Base-by-base conservation (phyloP, 1,140 invertebrate species). In the Theocolax elegans region DNA sequence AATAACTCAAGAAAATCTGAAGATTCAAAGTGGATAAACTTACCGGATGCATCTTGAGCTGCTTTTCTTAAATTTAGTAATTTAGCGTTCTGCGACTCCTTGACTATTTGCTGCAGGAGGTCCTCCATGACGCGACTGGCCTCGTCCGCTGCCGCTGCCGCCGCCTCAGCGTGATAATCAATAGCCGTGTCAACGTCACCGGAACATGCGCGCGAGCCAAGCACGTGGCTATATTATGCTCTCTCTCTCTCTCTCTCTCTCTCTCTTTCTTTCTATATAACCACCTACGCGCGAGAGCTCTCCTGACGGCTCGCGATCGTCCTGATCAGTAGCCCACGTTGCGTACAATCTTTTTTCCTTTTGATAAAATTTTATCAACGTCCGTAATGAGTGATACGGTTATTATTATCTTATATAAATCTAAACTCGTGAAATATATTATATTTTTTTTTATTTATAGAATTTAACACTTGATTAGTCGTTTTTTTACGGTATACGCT, bases 41-140 rank as follows among this genome's bases (percentile, higher is more conserved):
- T 87, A 94, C 93, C 92, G 80, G 91, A 89, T 75, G 92, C 92
- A 86, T 93, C 92, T 83, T 94, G 92, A 77, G 92, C 91, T 74
- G 91, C 88, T 87, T 93, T 92, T 76, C 90, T 89, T 72, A 94
- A 78, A 74, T 89, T 87, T 56, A 88, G 88, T 75, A 93, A 86
- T 83, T 93, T 94, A 12, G 89, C 89, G 74, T 91, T 91, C 67
- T 89, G 89, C 65, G 92, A 91, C 84, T 94, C 93, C 84, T 90
- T 93, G 67, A 91, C 89, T 73, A 94, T 90, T 82, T 93, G 92
- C 80, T 92, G 87, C 54, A 95, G 87, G 77, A 95, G 87, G 87
- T 95, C 92, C 88, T 95, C 93, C 93, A 95, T 94, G 81, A 79
- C 82, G 81, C 79, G 65, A 75, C 13, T 48, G 42, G 17, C n/a